Evolutionary conservation across 1,140 invertebrate species (phyloP), one percentile per base, ranked within the genome.

Genomic region (Globodera rostochiensis): DNA sequence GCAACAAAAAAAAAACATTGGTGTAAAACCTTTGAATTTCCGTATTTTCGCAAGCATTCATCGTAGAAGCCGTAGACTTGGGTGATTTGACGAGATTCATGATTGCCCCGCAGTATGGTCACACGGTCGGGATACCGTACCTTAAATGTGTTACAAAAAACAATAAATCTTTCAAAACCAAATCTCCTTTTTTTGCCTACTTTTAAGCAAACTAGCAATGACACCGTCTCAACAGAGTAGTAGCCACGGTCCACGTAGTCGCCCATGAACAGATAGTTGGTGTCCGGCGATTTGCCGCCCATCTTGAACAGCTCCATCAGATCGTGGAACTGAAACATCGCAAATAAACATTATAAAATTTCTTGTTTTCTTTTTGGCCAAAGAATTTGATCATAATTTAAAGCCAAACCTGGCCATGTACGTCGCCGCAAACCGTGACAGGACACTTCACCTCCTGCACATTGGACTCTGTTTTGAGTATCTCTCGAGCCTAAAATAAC

Each of bases 171-270:
- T 74, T 15, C 73, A 49, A 49, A n/a, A n/a, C n/a, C n/a, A n/a
- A n/a, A n/a, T n/a, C n/a, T n/a, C n/a, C n/a, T n/a, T 87, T 96
- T 45, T 25, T 66, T 21, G 87, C 89, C 89, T 91, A 97, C 95
- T 93, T 99, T 99, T 64, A 99, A 92, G 75, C 96, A 95, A 88
- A 99, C 97, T 89, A 99, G 93, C 89, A 99, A 92, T 86, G 96
- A 97, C 86, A 99, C 97, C 77, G 97, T 99, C 93, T 99, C 97
- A 73, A 99, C 97, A 81, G 96, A 98, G 92, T 99, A 99, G 91
- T 99, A 99, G 73, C 97, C 97, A 93, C 97, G 94, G 92, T 99
- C 97, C 80, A 99, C 97, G 92, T 99, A 99, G 91, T 99, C 97
- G 80, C 97, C 97, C 97, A 99, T 99, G 92, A 99, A 99, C 86